Conservation (phyloP, 2,113 vertebrate genomes). For the Channa maculata region DNA sequence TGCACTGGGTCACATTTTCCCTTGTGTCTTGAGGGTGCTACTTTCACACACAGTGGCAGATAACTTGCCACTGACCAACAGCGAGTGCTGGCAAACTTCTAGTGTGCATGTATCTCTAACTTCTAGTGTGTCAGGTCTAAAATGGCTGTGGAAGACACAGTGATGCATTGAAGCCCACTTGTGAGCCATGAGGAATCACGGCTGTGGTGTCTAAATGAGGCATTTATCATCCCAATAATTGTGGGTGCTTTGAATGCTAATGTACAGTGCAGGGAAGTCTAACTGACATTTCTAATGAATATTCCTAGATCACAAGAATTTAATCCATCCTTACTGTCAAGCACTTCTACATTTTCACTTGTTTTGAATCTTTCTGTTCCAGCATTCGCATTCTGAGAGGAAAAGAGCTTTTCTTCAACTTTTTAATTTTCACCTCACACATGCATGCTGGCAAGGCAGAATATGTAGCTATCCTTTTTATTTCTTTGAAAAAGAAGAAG, state of each 20-base stretch:
- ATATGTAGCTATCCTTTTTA: too few relatives aligned
- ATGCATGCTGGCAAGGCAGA: neutral
- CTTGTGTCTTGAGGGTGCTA: constrained; percentile 24
- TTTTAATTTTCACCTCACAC: constrained; percentile 28
- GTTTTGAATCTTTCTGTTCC: constrained; percentile 26
- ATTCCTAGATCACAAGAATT: constrained; percentile 49
- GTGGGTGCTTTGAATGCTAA: constrained; percentile 45
- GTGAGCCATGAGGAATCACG: constrained; percentile 22
- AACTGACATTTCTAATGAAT: constrained; percentile 57
- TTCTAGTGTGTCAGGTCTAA: constrained; percentile 12
- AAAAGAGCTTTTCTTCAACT: constrained; percentile 29
- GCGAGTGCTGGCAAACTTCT: constrained; percentile 22
- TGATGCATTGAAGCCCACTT: constrained; percentile 40
- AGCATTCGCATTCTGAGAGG: constrained; percentile 14
- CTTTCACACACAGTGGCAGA: constrained; percentile 9
- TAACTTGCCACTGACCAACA: constrained; percentile 19
- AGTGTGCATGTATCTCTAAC: constrained; percentile 1
- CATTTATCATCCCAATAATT: constrained; percentile 42
- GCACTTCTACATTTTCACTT: constrained; percentile 33
- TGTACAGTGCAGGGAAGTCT: constrained; percentile 38
- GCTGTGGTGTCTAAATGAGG: constrained; percentile 33
- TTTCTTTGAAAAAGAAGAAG: neutral
- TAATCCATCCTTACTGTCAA: constrained; percentile 46
- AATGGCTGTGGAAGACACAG: constrained; percentile 16
- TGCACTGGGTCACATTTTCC: constrained; percentile 5